Percentiles rank a stretch among this genome's conserved stretches.
Evolutionary conservation across 2,113 vertebrate genomes (phyloP).

Genomic region (Ovibos moschatus): DNA sequence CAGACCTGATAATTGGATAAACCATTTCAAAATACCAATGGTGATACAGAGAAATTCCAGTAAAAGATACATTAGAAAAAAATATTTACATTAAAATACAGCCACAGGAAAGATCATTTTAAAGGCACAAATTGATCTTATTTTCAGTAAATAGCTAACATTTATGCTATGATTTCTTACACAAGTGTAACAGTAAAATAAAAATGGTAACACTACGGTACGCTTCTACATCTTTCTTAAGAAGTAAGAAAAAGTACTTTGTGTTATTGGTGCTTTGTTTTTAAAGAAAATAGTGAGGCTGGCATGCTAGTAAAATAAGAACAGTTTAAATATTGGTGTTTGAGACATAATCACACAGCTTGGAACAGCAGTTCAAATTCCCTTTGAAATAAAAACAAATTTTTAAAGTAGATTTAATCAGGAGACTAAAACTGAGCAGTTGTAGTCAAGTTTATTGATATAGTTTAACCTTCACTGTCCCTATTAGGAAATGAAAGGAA

Average conservation of each 20-base stretch:
- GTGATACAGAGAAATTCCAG: not conserved
- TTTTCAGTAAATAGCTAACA: not conserved
- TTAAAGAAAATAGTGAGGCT: not conserved
- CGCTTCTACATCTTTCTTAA: not conserved
- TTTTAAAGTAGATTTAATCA: constrained; percentile 16
- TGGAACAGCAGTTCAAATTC: not conserved
- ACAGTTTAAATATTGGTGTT: not conserved
- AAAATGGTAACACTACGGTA: not conserved
- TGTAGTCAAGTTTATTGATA: not conserved
- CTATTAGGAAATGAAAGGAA: not conserved
- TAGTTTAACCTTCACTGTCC: not conserved
- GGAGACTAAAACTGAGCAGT: not conserved
- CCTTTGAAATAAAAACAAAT: not conserved
- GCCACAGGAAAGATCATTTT: not conserved
- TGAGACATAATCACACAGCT: not conserved
- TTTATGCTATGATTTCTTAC: not conserved
- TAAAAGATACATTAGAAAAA: not conserved
- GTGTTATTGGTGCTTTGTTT: not conserved
- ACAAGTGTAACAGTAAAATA: not conserved
- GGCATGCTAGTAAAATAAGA: not conserved
- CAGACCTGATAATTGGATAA: not conserved
- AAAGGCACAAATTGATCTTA: not conserved
- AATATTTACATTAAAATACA: not conserved
- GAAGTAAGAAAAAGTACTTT: not conserved
- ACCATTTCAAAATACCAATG: not conserved